phyloP scores from a whole-genome alignment of 1,140 invertebrate species.

The Epicauta chinensis region DNA sequence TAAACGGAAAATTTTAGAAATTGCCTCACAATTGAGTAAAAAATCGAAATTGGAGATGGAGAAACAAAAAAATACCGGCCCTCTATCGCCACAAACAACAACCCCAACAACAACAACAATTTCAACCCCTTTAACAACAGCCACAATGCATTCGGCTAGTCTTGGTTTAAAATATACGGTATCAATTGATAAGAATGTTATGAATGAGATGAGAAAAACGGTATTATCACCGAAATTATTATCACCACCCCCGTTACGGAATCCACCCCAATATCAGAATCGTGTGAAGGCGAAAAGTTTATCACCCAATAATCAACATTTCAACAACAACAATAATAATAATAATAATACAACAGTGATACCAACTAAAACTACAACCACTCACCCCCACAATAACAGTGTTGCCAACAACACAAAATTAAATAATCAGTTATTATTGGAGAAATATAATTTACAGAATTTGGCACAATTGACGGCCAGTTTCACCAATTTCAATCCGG shows the following conservation, averaged over 20 bases:
- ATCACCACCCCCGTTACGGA: not conserved
- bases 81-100: not conserved
- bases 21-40: slow-evolving; percentile 35
- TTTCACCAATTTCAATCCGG: slow-evolving; percentile 36
- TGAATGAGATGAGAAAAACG: slow-evolving; percentile 7
- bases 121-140: slow-evolving; percentile 13
- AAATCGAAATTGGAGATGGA: slow-evolving; percentile 35
- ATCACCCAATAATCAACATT: not conserved
- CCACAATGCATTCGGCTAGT: slow-evolving; percentile 34
- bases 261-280: not conserved
- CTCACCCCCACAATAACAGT: not conserved
- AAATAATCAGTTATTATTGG: slow-evolving; percentile 31
- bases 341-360: not conserved
- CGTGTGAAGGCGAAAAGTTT: not conserved
- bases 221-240: not conserved
- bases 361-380: not conserved
- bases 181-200: slow-evolving; percentile 29
- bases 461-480: slow-evolving; percentile 38
- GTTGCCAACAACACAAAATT: slow-evolving; percentile 3
- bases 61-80: slow-evolving; percentile 3
- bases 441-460: slow-evolving; percentile 42
- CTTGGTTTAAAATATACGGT: slow-evolving; percentile 40
- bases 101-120: slow-evolving; percentile 11
- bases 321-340: not conserved
- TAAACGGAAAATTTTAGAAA: slow-evolving; percentile 36